Evolutionary conservation across 2,113 vertebrate genomes (phyloP).

Genomic region (Guaruba guarouba): DNA sequence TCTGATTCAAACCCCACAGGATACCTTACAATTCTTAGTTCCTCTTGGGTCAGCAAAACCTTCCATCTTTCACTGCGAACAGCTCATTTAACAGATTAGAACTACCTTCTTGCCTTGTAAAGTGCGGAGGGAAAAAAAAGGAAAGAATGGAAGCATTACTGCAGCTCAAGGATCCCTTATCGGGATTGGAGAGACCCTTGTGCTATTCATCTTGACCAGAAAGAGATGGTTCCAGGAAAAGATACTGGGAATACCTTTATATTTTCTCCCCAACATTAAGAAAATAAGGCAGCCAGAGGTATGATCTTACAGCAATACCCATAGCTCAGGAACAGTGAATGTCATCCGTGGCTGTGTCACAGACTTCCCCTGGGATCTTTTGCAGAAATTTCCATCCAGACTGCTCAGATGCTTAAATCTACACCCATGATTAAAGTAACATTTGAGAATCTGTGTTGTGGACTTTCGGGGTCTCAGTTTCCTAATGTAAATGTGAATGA

Average conservation of each 20-base stretch:
- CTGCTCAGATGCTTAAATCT: neutral
- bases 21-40: neutral
- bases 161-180: neutral
- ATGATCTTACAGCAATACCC: neutral
- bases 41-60: conserved; percentile 4
- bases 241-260: neutral
- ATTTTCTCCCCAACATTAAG: neutral
- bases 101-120: neutral
- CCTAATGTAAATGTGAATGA: neutral
- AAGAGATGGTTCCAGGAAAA: neutral
- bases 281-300: neutral
- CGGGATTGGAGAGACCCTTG: neutral
- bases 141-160: neutral
- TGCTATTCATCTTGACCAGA: neutral
- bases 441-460: neutral
- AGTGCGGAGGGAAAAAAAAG: neutral
- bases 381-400: neutral
- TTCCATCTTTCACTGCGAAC: conserved; percentile 3
- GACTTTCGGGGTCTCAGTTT: neutral
- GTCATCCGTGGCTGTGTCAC: neutral
- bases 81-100: conserved; percentile 30
- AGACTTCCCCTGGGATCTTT: neutral
- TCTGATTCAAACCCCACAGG: neutral
- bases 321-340: neutral
- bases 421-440: neutral